A percentile compares a stretch with the other conserved stretches of the same genome.
Conservation (phyloP, 2,113 vertebrate species). For the Monarcha castaneiventris region DNA sequence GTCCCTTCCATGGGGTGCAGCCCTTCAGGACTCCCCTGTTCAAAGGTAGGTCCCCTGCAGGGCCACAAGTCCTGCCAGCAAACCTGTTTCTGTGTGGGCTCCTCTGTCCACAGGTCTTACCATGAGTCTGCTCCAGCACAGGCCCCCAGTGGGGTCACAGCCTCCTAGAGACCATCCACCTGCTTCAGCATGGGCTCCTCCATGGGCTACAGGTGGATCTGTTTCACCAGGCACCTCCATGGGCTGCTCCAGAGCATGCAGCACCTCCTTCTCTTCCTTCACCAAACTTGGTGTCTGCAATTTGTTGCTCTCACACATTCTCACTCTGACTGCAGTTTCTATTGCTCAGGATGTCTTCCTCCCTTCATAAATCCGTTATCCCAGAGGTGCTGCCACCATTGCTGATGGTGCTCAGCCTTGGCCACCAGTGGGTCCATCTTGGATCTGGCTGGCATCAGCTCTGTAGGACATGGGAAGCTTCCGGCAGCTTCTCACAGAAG, state of each 20-base stretch:
- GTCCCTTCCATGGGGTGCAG: accelerated
- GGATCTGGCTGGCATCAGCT: not conserved
- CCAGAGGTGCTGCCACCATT: not conserved
- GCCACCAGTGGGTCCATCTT: accelerated
- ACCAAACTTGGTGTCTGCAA: not conserved
- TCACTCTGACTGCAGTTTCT: not conserved
- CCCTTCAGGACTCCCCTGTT: not conserved
- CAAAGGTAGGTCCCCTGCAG: too few relatives aligned
- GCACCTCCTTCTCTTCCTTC: not conserved
- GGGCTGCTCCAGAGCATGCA: not conserved
- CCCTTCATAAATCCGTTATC: not conserved
- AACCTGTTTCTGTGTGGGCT: not conserved
- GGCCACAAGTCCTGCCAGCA: not conserved
- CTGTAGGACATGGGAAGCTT: not conserved
- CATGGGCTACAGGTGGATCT: too few relatives aligned
- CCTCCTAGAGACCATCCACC: not conserved
- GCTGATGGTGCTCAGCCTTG: not conserved
- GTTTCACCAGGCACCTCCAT: too few relatives aligned
- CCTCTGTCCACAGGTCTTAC: not conserved
- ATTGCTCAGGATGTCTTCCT: not conserved
- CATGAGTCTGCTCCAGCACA: not conserved
- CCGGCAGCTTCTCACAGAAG: not conserved
- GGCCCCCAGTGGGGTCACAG: not conserved
- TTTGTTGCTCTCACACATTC: not conserved
- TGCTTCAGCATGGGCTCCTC: not conserved